Percentiles rank a stretch among this genome's conserved stretches.
phyloP scores from a whole-genome alignment of 53 echinoderm and acorn worm species.

The Holothuria scabra region DNA sequence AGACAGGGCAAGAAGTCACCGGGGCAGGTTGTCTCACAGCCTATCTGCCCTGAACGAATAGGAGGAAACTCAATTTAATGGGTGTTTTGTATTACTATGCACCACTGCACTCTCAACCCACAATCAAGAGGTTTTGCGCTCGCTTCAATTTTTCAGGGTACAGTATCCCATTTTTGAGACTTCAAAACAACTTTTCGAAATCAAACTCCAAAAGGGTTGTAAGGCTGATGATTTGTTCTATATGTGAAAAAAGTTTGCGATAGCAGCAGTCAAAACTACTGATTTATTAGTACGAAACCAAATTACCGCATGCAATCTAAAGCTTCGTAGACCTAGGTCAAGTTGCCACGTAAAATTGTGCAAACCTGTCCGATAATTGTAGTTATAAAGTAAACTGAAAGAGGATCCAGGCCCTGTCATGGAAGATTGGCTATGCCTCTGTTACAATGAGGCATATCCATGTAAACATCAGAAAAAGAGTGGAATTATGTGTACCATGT shows the following conservation, averaged over 20 bases:
- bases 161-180: constrained; percentile 6
- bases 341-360: too few relatives aligned
- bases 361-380: too few relatives aligned
- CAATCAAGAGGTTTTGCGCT: constrained; percentile 3
- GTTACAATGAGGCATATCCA: too few relatives aligned
- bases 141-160: not conserved
- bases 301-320: too few relatives aligned
- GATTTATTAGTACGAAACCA: not conserved
- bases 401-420: too few relatives aligned
- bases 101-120: constrained; percentile 20
- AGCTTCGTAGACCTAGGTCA: too few relatives aligned
- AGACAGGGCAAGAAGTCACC: constrained; percentile 27
- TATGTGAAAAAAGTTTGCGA: constrained; percentile 7
- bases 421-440: too few relatives aligned
- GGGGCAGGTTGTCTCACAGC: constrained; percentile 24
- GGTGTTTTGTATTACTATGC: constrained; percentile 31
- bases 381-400: too few relatives aligned
- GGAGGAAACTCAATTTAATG: not conserved
- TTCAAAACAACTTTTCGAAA: constrained; percentile 1
- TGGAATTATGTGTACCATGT: too few relatives aligned
- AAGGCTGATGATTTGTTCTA: constrained; percentile 13
- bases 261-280: not conserved
- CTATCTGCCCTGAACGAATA: not conserved
- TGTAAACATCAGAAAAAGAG: too few relatives aligned
- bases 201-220: not conserved